Base-by-base conservation (phyloP, 2,797 vertebrate genomes). In the Sebastes miniatus region DNA sequence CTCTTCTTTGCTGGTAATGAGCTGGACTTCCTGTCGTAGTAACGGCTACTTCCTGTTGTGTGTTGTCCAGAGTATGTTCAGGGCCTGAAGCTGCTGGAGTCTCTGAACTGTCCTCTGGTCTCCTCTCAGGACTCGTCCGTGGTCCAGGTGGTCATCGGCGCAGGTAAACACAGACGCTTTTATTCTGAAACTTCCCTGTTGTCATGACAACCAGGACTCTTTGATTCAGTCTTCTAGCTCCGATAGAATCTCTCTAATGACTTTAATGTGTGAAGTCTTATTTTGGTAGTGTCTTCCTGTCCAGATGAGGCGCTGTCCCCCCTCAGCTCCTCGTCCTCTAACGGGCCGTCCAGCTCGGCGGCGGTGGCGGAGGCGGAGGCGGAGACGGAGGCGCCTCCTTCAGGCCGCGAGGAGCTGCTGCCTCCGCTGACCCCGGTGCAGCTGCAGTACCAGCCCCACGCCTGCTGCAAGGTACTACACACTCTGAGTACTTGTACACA, bases 391-490 rank as follows among this genome's bases (percentile, higher is more conserved):
- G 24, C 25, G 0, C 78, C 88, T 2, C 47, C 90, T 16, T 75
- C 83, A 36, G 63, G 6, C 64, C 50, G 16, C 1, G 93, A 93
- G 24, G 88, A 92, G 56, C 77, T 89, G 39, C 74, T 88, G 31
- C 77, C 77, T 1, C 87, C 93, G 0, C 65, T 88, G 16, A 62
- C 43, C 4, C 84, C 88, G 0, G 10, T 73, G 8, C 90, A 78
- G 31, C 54, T 87, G 50, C 57, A 80, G 13, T 93, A 92, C 75
- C 62, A 87, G 1, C 86, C 65, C 0, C 96, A 96, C 74, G 79
- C 87, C 83, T 98, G 97, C 92, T 84, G 87, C 77, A 77, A 87
- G 92, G 93, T 88, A 16, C 7, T 6, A n/a, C 9, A 65, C 20
- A 63, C 20, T 34, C 9, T 11, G 1, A 25, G 3, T 5, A 18